Conservation (phyloP, 2,113 vertebrate genomes). For the Nettapus auritus region DNA sequence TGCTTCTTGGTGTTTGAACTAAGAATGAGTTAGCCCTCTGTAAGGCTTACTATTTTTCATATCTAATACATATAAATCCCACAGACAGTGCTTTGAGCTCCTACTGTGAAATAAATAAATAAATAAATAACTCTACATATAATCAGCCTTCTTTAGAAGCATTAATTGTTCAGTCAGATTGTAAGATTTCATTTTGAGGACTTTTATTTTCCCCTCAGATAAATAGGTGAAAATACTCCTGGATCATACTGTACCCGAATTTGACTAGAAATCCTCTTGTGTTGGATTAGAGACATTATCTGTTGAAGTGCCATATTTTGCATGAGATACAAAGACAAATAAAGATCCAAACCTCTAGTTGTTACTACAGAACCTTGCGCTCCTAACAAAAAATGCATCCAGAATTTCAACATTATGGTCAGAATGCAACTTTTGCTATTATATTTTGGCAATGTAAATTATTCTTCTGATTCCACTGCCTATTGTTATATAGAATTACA, state of each 20-base stretch:
- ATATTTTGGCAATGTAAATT: not conserved
- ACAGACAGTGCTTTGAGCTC: not conserved
- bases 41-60: not conserved
- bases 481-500: not conserved
- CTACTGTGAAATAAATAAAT: not conserved
- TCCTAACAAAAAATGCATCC: not conserved
- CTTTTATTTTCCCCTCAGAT: not conserved
- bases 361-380: not conserved
- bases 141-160: not conserved
- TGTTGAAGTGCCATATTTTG: not conserved
- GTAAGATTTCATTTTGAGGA: not conserved
- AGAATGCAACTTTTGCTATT: not conserved
- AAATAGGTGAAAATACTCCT: not conserved
- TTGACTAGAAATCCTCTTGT: not conserved
- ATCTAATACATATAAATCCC: too few relatives aligned
- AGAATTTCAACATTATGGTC: not conserved
- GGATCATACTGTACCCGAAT: not conserved
- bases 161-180: not conserved
- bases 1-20: not conserved
- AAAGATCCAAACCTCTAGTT: not conserved
- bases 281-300: not conserved
- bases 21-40: not conserved
- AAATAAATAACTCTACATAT: not conserved
- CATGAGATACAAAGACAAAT: not conserved
- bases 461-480: not conserved